A percentile compares a stretch with the other conserved stretches of the same genome.
phyloP scores from a whole-genome alignment of 2,888 invertebrate genomes.

The Andrena bicolor region DNA sequence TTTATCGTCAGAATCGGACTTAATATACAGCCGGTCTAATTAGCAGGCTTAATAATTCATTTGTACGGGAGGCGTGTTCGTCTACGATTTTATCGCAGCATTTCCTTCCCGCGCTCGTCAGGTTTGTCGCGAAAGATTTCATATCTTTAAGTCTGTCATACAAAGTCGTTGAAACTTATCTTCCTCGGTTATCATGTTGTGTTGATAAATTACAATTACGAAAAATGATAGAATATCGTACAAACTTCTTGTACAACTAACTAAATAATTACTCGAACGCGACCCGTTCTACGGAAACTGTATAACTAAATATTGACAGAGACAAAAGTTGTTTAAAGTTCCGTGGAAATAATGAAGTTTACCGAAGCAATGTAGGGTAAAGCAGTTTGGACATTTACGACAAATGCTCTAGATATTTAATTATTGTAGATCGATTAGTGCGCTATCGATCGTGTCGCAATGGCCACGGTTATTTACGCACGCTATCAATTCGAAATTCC shows the following conservation, averaged over 20 bases:
- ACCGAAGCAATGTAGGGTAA: conserved; percentile 8
- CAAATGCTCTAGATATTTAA: conserved; percentile 32
- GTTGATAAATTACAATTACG: no score
- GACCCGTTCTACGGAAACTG: neutral
- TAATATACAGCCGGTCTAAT: conserved; percentile 1
- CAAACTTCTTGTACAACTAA: neutral
- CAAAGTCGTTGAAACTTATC: neutral
- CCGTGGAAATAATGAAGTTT: conserved; percentile 43
- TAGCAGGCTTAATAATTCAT: conserved; percentile 34
- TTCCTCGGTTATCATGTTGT: no score
- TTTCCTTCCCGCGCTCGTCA: conserved; percentile 6
- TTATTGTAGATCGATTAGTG: conserved; percentile 37
- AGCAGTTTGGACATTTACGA: conserved; percentile 30
- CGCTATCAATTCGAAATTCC: conserved; percentile 17
- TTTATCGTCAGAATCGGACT: conserved; percentile 3
- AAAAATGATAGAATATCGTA: no score
- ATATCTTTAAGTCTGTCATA: conserved; percentile 1
- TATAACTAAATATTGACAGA: conserved; percentile 43
- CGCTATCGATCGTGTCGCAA: conserved; percentile 18
- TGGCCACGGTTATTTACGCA: no score
- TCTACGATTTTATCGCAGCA: conserved; percentile 13
- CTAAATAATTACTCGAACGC: neutral
- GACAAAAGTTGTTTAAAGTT: conserved; percentile 45
- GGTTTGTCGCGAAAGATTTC: conserved; percentile 7
- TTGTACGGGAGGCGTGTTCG: neutral